These are phyloP conservation scores for Apoderus coryli DNA, from an alignment of 2,888 invertebrate genomes.

Conservation along the genomic window DNA sequence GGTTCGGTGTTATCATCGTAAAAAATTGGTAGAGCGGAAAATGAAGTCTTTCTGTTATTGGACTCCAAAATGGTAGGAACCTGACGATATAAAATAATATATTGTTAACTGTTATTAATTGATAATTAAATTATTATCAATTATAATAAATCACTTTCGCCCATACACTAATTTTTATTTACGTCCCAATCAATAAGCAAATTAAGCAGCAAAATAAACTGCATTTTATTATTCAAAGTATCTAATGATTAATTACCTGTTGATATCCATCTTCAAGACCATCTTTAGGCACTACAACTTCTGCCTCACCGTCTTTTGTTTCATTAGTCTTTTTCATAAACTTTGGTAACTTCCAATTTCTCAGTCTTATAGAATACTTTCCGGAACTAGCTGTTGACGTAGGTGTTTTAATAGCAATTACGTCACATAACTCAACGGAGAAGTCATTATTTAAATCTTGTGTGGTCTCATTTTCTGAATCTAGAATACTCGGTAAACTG, in stretches of 20 bases:
- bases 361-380: conserved; percentile 37
- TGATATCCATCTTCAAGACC: conserved; percentile 25
- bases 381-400: conserved; percentile 50
- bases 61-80: conserved; percentile 41
- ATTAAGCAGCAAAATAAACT: too few species aligned
- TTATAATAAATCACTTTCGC: too few species aligned
- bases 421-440: conserved; percentile 32
- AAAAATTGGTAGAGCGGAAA: conserved; percentile 13
- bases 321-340: conserved; percentile 43
- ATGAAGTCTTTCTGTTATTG: conserved; percentile 20
- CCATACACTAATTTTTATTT: too few species aligned
- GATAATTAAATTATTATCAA: too few species aligned
- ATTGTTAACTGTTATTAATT: too few species aligned
- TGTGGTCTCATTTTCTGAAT: conserved; percentile 32
- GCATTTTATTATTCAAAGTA: too few species aligned
- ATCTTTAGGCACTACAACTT: too few species aligned
- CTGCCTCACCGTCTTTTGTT: conserved; percentile 22
- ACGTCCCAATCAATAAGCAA: too few species aligned
- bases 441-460: conserved; percentile 36
- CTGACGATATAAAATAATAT: too few species aligned
- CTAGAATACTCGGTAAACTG: conserved; percentile 66
- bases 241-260: conserved; percentile 19
- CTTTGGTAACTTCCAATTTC: conserved; percentile 54
- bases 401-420: conserved; percentile 45
- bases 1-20: conserved; percentile 35